Evolutionary conservation across 2,888 invertebrate genomes (phyloP).

Genomic region (Drosophila lutescens): DNA sequence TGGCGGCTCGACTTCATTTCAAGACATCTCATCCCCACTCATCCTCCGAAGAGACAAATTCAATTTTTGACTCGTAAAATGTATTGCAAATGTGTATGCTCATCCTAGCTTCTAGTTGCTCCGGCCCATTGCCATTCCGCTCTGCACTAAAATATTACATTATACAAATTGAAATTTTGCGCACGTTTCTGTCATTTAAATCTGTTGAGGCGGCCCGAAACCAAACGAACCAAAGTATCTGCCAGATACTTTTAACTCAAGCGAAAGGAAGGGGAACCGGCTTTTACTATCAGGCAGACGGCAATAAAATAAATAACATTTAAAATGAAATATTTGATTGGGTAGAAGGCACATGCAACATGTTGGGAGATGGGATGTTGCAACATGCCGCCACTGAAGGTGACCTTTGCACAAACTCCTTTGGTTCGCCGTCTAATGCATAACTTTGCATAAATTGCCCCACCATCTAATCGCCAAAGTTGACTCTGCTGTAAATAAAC

Average conservation of each 20-base stretch:
- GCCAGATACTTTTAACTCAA: constrained; percentile 51
- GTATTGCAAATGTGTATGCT: constrained; percentile 64
- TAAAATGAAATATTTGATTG: constrained; percentile 63
- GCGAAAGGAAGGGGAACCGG: constrained; percentile 1
- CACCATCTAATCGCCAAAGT: constrained; percentile 43
- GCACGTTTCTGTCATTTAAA: constrained; percentile 80
- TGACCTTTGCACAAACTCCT: constrained; percentile 37
- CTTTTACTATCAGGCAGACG: constrained; percentile 33
- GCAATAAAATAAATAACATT: constrained; percentile 52
- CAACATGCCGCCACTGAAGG: constrained; percentile 18
- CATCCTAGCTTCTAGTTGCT: constrained; percentile 21
- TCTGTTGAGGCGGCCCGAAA: constrained; percentile 66
- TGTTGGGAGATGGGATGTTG: not conserved
- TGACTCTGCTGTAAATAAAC: constrained; percentile 52
- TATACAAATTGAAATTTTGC: constrained; percentile 71
- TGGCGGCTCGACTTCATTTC: constrained; percentile 44
- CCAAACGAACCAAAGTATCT: constrained; percentile 57
- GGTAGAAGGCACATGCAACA: constrained; percentile 28
- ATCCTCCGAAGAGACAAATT: constrained; percentile 45
- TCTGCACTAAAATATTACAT: constrained; percentile 65
- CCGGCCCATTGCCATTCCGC: constrained; percentile 22
- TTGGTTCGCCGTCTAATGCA: constrained; percentile 35
- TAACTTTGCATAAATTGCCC: constrained; percentile 49
- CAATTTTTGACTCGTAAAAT: constrained; percentile 71
- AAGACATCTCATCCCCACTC: constrained; percentile 3